Conservation (phyloP, 2,888 invertebrate species). For the Eucriotettix oculatus region DNA sequence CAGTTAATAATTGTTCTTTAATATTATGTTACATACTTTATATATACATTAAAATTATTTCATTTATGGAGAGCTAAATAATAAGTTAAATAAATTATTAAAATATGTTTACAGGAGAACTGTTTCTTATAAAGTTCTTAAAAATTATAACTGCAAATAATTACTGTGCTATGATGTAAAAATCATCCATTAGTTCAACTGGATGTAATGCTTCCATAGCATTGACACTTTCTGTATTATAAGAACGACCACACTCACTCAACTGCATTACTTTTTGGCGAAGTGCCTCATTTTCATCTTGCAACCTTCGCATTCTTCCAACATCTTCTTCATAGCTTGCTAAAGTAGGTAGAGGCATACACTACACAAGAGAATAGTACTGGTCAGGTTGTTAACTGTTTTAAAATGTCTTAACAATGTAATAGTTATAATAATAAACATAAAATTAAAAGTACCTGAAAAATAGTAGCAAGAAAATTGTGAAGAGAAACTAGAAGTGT, state of each 20-base stretch:
- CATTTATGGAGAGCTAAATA: no score
- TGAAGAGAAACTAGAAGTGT: conserved; percentile 78
- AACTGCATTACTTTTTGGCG: conserved; percentile 36
- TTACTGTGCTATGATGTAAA: conserved; percentile 75
- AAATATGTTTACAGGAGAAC: no score
- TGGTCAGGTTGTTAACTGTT: no score
- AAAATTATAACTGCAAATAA: no score
- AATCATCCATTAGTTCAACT: conserved; percentile 74
- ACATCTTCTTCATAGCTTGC: conserved; percentile 77
- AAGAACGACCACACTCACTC: conserved; percentile 23
- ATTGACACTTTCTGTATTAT: neutral
- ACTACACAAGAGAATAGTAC: conserved; percentile 32
- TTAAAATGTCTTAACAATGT: no score
- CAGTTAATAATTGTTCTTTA: no score
- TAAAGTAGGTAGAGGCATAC: conserved; percentile 73
- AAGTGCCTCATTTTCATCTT: conserved; percentile 66
- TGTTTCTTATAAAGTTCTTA: no score
- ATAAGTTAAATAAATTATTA: no score
- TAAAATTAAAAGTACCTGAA: conserved; percentile 32
- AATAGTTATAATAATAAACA: no score
- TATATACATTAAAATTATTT: no score
- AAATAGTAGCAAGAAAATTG: conserved; percentile 82
- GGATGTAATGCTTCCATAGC: conserved; percentile 44
- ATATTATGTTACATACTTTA: no score
- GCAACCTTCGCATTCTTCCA: conserved; percentile 56